Evolutionary conservation across 2,888 invertebrate species (phyloP).

Genomic region (Odontocerum albicorne): DNA sequence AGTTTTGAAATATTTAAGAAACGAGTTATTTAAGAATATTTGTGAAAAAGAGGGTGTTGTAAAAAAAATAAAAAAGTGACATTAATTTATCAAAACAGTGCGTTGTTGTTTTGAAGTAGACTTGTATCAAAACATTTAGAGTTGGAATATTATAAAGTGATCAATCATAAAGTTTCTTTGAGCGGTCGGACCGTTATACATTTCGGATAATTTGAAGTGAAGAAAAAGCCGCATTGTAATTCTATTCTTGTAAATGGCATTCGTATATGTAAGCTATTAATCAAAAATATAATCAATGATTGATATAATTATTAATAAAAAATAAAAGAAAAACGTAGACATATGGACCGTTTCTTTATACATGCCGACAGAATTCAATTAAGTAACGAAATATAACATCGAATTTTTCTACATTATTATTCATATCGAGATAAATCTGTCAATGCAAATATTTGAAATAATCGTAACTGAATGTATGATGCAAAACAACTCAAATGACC

Average conservation of each 20-base stretch:
- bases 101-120: too few relatives aligned
- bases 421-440: constrained; percentile 14
- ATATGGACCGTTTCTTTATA: constrained; percentile 5
- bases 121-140: neutral
- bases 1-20: too few relatives aligned
- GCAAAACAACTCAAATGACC: neutral
- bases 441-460: neutral
- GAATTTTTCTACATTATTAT: constrained; percentile 8
- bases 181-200: constrained; percentile 19
- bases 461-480: neutral
- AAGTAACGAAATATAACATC: neutral
- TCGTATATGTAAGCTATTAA: constrained; percentile 21
- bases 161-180: constrained; percentile 19
- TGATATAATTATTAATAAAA: constrained; percentile 23
- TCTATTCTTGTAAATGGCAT: constrained; percentile 18
- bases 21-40: too few relatives aligned
- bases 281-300: constrained; percentile 21
- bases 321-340: constrained; percentile 15
- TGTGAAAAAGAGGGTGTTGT: too few relatives aligned
- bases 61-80: too few relatives aligned
- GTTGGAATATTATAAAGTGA: constrained; percentile 7
- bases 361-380: constrained; percentile 16
- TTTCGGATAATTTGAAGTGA: constrained; percentile 21
- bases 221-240: constrained; percentile 14
- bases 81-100: too few relatives aligned